Evolutionary conservation across 1,140 invertebrate genomes (phyloP).

Genomic region (Papilio machaon): DNA sequence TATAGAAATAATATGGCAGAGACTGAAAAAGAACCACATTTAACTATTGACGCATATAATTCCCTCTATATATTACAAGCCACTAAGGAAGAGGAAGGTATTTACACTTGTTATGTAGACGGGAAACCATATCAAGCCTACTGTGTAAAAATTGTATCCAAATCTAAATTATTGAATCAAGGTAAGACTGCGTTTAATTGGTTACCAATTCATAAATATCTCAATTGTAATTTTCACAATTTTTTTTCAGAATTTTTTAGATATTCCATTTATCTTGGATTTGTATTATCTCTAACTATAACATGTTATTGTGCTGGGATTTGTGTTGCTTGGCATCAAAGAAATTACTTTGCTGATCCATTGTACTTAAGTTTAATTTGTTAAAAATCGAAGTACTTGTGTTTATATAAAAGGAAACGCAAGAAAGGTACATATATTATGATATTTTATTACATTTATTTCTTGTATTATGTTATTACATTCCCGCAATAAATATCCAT

Average conservation of each 20-base stretch:
- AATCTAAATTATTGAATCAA: constrained; percentile 71
- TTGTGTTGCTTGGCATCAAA: constrained; percentile 70
- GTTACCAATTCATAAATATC: neutral
- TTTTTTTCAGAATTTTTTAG: constrained; percentile 77
- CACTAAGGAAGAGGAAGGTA: constrained; percentile 79
- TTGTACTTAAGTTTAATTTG: constrained; percentile 37
- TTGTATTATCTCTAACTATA: constrained; percentile 79
- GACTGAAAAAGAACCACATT: constrained; percentile 70
- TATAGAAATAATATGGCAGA: constrained; percentile 68
- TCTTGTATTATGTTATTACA: neutral
- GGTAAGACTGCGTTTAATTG: constrained; percentile 51
- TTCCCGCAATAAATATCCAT: neutral
- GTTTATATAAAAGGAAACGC: neutral
- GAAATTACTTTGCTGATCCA: constrained; percentile 52
- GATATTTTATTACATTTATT: too few species aligned
- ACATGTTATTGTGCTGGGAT: constrained; percentile 82
- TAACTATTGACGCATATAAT: constrained; percentile 82
- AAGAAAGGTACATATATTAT: neutral
- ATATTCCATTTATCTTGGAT: constrained; percentile 82
- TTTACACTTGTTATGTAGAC: constrained; percentile 83
- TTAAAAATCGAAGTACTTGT: neutral
- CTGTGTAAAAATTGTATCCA: constrained; percentile 77
- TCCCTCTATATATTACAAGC: constrained; percentile 83
- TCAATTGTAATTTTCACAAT: neutral
- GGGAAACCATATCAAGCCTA: constrained; percentile 79